A percentile compares a stretch with the other conserved stretches of the same genome.
phyloP scores from a whole-genome alignment of 2,797 vertebrate genomes.

The Chelmon rostratus region DNA sequence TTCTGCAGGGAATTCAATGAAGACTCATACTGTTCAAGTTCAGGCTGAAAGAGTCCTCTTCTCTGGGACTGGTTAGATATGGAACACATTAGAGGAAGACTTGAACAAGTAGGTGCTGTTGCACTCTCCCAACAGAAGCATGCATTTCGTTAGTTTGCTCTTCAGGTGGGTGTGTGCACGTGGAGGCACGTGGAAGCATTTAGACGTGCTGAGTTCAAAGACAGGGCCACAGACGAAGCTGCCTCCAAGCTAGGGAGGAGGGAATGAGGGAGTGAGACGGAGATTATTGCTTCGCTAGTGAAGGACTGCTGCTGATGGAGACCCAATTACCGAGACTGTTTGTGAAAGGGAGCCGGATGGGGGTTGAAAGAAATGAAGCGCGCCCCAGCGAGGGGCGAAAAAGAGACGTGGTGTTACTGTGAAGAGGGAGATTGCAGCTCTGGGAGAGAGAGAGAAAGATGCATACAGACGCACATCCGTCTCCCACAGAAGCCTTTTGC shows the following conservation, averaged over 20 bases:
- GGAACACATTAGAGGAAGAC: not conserved
- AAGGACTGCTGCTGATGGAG: constrained; percentile 35
- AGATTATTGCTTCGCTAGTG: constrained; percentile 34
- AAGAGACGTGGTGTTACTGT: constrained; percentile 30
- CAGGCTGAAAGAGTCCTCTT: not conserved
- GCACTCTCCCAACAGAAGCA: not conserved
- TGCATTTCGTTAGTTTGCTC: constrained; percentile 10
- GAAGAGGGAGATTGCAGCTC: constrained; percentile 14
- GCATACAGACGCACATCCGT: constrained; percentile 61
- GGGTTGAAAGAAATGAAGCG: constrained; percentile 31
- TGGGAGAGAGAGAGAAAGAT: constrained; percentile 10
- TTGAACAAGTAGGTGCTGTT: not conserved
- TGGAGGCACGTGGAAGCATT: constrained; percentile 65
- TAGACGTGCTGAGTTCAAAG: constrained; percentile 66
- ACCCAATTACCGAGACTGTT: constrained; percentile 39
- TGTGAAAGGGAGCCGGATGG: constrained; percentile 27
- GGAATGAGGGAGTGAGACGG: constrained; percentile 16
- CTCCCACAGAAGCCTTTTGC: constrained; percentile 67
- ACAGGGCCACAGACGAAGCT: constrained; percentile 49
- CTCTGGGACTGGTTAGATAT: not conserved
- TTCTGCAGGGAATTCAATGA: not conserved
- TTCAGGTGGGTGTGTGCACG: constrained; percentile 47
- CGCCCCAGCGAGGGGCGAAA: constrained; percentile 42
- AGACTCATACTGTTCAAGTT: not conserved
- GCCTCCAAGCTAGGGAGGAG: constrained; percentile 44